Evolutionary conservation across 2,113 vertebrate species (phyloP), one percentile per base, ranked within the genome.

Genomic region (Clarias gariepinus): DNA sequence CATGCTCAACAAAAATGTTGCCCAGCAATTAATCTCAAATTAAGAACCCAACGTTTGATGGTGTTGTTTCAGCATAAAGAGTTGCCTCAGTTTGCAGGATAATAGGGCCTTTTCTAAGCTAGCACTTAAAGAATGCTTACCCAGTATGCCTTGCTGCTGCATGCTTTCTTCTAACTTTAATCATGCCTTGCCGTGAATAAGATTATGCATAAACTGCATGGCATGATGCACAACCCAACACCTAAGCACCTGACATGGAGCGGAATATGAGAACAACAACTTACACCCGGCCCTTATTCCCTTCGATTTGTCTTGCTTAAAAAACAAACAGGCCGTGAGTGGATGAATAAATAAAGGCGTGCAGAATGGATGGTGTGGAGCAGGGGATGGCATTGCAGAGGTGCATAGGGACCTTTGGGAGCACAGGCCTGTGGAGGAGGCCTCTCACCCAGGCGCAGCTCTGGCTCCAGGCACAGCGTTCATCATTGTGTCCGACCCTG

Each of bases 401-500:
- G 66, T 68, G 82, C 47, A 57, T 71, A 68, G 61, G 79, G 73
- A 30, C 81, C 81, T 91, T 93, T 92, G 86, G 91, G 93, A 95
- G 93, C 93, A 60, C 28, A 71, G 87, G 78, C 85, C 85, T 84
- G 13, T 85, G 52, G 41, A 87, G 79, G 84, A 89, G 90, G 85
- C 93, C 93, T 94, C 93, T 93, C 93, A 83, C 94, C 94, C 95
- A 94, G 95, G 85, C 85, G 58, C 93, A 92, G 93, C 94, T 94
- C 94, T 94, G 73, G 95, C 95, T 95, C 85, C 91, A 94, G 95
- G 96, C 94, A 91, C 93, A 92, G 92, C 90, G 94, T 96, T 95
- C 90, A 96, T 96, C 96, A 96, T 92, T 81, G 92, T 96, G 95
- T 96, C 95, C 95, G 91, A 91, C 88, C 92, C 89, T 87, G 91